Conservation (phyloP, 2,113 vertebrate species). For the Trematomus loennbergii region DNA sequence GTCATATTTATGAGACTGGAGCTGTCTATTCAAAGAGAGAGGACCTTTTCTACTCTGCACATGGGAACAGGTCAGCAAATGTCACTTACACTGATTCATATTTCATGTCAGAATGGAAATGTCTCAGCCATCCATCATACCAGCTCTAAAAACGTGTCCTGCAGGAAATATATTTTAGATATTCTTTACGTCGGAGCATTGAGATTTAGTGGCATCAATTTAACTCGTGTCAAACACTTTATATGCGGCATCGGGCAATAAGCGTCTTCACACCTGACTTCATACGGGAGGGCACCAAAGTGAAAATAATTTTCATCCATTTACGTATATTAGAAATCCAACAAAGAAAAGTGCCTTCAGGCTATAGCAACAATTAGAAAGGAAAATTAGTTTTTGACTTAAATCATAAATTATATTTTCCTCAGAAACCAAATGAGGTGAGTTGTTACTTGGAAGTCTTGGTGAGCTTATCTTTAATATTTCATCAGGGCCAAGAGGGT, state of each 20-base stretch:
- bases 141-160: slow-evolving; percentile 27
- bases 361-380: slow-evolving; percentile 77
- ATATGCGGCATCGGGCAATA: slow-evolving; percentile 67
- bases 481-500: slow-evolving; percentile 63
- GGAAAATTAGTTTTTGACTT: slow-evolving; percentile 54
- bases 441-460: slow-evolving; percentile 58
- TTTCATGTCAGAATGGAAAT: slow-evolving; percentile 75
- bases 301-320: slow-evolving; percentile 68
- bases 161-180: slow-evolving; percentile 19
- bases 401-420: slow-evolving; percentile 76
- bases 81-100: slow-evolving; percentile 73
- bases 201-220: neutral
- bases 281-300: slow-evolving; percentile 53
- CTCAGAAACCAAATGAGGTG: slow-evolving; percentile 77
- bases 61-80: slow-evolving; percentile 80
- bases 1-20: slow-evolving; percentile 79
- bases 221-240: slow-evolving; percentile 45
- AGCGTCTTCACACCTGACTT: slow-evolving; percentile 73
- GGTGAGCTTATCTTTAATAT: slow-evolving; percentile 74
- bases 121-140: slow-evolving; percentile 71
- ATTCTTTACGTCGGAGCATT: neutral
- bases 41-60: slow-evolving; percentile 75
- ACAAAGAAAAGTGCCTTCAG: slow-evolving; percentile 71
- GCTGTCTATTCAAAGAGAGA: slow-evolving; percentile 71
- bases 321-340: slow-evolving; percentile 78